Percentiles rank a stretch among this genome's conserved stretches.
Conservation (phyloP, 1,140 invertebrate genomes). For the Zaprionus nigranus region DNA sequence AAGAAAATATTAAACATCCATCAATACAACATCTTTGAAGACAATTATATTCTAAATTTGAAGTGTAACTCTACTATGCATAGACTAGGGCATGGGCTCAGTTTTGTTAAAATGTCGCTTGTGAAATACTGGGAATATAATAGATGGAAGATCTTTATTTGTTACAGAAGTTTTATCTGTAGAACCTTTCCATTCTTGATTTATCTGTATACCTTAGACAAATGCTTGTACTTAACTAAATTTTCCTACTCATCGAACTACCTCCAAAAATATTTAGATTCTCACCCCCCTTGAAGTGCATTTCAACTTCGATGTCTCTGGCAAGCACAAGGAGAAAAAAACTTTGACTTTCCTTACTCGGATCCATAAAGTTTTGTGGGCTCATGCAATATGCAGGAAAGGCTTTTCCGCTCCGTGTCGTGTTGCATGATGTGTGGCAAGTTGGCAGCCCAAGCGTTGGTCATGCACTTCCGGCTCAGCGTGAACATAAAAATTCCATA, state of each 20-base stretch:
- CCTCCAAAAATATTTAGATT: background rate
- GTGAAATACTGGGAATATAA: too few relatives aligned
- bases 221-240: too few relatives aligned
- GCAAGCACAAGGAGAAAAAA: background rate
- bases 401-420: slow-evolving; percentile 8
- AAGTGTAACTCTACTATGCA: too few relatives aligned
- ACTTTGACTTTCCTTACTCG: slow-evolving; percentile 1
- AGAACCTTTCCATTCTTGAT: too few relatives aligned
- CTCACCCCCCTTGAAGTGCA: background rate
- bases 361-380: slow-evolving; percentile 24
- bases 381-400: slow-evolving; percentile 31
- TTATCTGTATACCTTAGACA: too few relatives aligned
- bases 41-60: too few relatives aligned
- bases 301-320: background rate
- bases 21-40: too few relatives aligned
- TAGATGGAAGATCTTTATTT: too few relatives aligned
- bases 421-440: slow-evolving; percentile 38
- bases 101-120: too few relatives aligned
- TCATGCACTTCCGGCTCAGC: slow-evolving; percentile 65
- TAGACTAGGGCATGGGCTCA: too few relatives aligned
- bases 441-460: slow-evolving; percentile 40
- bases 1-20: too few relatives aligned
- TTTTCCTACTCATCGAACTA: background rate
- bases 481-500: slow-evolving; percentile 22
- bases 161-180: too few relatives aligned